Evolutionary conservation across 2,888 invertebrate species (phyloP).

Genomic region (Clostera curtula): DNA sequence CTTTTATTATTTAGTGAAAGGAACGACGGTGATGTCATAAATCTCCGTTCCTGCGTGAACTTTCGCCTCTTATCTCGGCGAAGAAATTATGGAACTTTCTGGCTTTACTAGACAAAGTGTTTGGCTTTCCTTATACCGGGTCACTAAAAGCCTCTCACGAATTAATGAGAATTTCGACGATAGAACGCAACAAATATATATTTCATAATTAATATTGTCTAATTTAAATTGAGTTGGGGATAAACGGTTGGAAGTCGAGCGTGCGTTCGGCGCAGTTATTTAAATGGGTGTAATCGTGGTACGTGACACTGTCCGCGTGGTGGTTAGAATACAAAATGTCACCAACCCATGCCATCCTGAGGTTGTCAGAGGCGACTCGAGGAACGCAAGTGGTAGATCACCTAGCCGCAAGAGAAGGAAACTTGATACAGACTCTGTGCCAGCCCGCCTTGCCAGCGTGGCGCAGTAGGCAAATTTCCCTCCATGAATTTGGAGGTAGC

Average conservation of each 20-base stretch:
- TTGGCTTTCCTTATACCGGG: slow-evolving; percentile 64
- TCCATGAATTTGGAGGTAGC: too few relatives aligned
- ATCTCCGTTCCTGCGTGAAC: slow-evolving; percentile 74
- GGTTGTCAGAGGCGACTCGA: too few relatives aligned
- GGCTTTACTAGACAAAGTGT: slow-evolving; percentile 72
- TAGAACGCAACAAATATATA: slow-evolving; percentile 27
- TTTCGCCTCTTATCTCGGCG: slow-evolving; percentile 73
- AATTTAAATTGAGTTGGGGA: slow-evolving; percentile 18
- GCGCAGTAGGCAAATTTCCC: too few relatives aligned
- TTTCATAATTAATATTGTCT: slow-evolving; percentile 18
- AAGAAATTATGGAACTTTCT: slow-evolving; percentile 74
- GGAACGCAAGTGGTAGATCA: too few relatives aligned
- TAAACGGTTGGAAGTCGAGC: slow-evolving; percentile 13
- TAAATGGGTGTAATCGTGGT: slow-evolving; percentile 20
- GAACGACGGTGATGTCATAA: slow-evolving; percentile 73
- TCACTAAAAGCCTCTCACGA: slow-evolving; percentile 63
- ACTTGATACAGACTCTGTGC: too few relatives aligned
- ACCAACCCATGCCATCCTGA: too few relatives aligned
- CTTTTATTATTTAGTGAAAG: slow-evolving; percentile 76
- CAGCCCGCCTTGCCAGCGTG: too few relatives aligned
- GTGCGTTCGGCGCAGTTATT: slow-evolving; percentile 14
- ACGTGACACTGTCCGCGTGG: too few relatives aligned
- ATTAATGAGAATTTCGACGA: slow-evolving; percentile 50
- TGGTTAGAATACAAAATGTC: too few relatives aligned
- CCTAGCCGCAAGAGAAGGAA: too few relatives aligned